phyloP scores from a whole-genome alignment of 2,888 invertebrate genomes.

The Loripinus fragilis region DNA sequence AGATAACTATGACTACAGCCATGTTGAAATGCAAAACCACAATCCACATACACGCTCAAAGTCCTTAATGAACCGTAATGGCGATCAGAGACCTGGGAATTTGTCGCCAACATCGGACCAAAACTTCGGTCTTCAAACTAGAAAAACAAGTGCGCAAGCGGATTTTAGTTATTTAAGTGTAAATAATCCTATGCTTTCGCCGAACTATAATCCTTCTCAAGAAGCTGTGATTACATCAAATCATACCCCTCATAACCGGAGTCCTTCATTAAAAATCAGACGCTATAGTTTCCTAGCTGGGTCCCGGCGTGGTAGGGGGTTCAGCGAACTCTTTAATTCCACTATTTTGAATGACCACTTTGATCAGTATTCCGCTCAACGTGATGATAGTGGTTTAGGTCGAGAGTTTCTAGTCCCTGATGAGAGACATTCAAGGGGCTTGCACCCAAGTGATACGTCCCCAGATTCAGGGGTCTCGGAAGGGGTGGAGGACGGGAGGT shows the following conservation, averaged over 20 bases:
- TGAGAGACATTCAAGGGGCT: slow-evolving; percentile 45
- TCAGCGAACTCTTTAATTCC: slow-evolving; percentile 81
- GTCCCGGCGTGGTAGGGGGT: slow-evolving; percentile 76
- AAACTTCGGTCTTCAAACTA: slow-evolving; percentile 39
- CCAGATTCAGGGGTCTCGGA: slow-evolving; percentile 81
- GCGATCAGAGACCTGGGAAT: slow-evolving; percentile 49
- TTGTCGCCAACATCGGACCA: slow-evolving; percentile 52
- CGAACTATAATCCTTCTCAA: slow-evolving; percentile 60
- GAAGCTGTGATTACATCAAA: slow-evolving; percentile 66
- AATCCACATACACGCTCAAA: slow-evolving; percentile 76
- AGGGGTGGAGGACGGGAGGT: slow-evolving; percentile 73
- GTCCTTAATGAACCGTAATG: slow-evolving; percentile 64
- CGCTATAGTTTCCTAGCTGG: slow-evolving; percentile 80
- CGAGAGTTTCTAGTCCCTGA: slow-evolving; percentile 68
- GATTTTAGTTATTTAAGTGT: slow-evolving; percentile 61
- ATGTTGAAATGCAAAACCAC: slow-evolving; percentile 74
- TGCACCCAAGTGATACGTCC: slow-evolving; percentile 73
- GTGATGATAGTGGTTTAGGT: slow-evolving; percentile 78
- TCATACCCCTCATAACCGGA: slow-evolving; percentile 72
- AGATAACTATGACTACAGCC: slow-evolving; percentile 73
- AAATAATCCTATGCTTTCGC: slow-evolving; percentile 57
- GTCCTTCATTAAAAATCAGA: slow-evolving; percentile 78
- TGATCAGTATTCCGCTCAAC: slow-evolving; percentile 81
- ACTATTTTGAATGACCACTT: slow-evolving; percentile 82
- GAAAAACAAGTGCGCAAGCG: slow-evolving; percentile 59